Conservation (phyloP, 2,888 invertebrate species). For the Altica lythri region DNA sequence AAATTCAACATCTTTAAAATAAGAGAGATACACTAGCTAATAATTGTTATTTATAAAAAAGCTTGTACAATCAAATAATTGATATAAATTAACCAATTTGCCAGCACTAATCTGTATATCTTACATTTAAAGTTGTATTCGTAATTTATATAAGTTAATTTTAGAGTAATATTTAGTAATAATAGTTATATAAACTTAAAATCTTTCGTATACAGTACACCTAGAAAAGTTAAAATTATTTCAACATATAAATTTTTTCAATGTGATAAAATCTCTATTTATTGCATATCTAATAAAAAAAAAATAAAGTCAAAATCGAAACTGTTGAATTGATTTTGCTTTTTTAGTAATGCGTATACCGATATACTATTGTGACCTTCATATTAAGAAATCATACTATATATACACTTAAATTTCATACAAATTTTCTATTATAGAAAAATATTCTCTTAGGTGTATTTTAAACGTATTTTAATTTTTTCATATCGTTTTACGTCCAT, state of each 20-base stretch:
- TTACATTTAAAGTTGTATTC: constrained; percentile 30
- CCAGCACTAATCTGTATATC: constrained; percentile 24
- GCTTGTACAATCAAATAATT: constrained; percentile 40
- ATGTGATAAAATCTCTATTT: neutral
- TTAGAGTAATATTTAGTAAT: constrained; percentile 19
- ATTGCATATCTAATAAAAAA: neutral
- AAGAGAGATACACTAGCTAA: neutral
- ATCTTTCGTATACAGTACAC: neutral
- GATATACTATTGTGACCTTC: constrained; percentile 25
- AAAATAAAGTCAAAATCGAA: neutral
- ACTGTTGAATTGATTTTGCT: neutral
- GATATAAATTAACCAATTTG: constrained; percentile 15
- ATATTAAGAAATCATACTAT: constrained; percentile 24
- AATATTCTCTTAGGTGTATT: constrained; percentile 12
- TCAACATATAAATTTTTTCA: neutral
- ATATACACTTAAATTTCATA: constrained; percentile 26
- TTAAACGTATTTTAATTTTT: constrained; percentile 15
- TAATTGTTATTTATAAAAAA: constrained; percentile 23
- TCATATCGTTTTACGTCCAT: constrained; percentile 14
- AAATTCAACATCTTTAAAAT: no score
- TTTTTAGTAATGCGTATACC: neutral
- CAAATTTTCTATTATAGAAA: constrained; percentile 24
- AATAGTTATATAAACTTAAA: constrained; percentile 15
- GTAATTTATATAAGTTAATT: constrained; percentile 27
- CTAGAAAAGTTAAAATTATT: neutral